These are phyloP conservation scores for Gambelia wislizenii DNA, from an alignment of 2,797 vertebrate genomes.

Conservation along the genomic window DNA sequence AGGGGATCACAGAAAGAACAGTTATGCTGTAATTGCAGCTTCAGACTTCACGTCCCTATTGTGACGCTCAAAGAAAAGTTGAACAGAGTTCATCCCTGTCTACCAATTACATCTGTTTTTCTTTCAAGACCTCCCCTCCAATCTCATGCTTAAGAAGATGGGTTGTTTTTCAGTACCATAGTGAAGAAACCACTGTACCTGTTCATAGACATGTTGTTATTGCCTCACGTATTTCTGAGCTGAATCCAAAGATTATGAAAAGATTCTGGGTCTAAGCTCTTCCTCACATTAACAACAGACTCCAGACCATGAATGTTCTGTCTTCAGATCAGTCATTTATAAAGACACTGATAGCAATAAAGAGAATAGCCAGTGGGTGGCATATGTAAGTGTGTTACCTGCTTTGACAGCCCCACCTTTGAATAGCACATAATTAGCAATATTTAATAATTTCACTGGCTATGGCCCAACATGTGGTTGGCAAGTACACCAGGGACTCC, in stretches of 20 bases:
- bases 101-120: neutral
- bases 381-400: no score
- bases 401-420: no score
- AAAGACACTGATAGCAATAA: neutral
- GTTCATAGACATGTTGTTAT: neutral
- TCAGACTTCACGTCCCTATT: neutral
- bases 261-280: neutral
- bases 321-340: no score
- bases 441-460: no score
- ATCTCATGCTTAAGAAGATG: neutral
- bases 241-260: neutral
- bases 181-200: neutral
- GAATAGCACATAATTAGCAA: no score
- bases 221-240: neutral
- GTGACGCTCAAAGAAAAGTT: neutral
- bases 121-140: neutral
- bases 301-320: neutral
- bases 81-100: neutral
- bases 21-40: no score
- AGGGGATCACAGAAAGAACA: no score
- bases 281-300: neutral
- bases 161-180: neutral
- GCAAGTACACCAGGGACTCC: no score
- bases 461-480: no score
- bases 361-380: neutral